A percentile compares a stretch with the other conserved stretches of the same genome.
These are phyloP conservation scores for Odontesthes bonariensis DNA, from an alignment of 2,113 vertebrate species.

Conservation along the genomic window DNA sequence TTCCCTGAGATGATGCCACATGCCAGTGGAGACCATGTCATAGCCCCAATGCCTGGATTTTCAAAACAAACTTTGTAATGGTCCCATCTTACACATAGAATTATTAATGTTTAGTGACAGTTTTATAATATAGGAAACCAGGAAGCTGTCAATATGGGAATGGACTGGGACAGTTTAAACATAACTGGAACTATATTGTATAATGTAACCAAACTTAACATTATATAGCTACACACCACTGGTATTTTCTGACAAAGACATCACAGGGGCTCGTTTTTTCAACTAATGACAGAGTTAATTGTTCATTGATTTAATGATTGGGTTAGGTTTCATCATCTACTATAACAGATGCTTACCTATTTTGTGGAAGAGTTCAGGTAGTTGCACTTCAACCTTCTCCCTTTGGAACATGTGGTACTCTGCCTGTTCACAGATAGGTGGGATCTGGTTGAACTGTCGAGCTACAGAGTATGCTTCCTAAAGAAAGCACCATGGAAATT, in stretches of 20 bases:
- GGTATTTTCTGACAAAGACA: no score
- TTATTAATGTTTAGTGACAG: no score
- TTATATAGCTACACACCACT: no score
- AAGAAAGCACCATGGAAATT: not conserved
- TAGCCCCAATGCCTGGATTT: slow-evolving; percentile 88
- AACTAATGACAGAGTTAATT: no score
- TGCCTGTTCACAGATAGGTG: slow-evolving; percentile 91
- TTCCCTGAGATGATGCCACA: slow-evolving; percentile 93
- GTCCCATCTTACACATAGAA: not conserved
- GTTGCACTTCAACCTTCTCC: slow-evolving; percentile 94
- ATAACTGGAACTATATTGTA: no score
- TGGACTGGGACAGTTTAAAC: no score
- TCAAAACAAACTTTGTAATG: slow-evolving; percentile 1
- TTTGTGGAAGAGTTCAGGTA: slow-evolving; percentile 93
- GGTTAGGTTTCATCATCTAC: no score
- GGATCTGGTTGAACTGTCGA: slow-evolving; percentile 92
- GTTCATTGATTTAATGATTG: no score
- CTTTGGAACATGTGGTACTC: slow-evolving; percentile 97
- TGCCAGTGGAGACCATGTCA: slow-evolving; percentile 95
- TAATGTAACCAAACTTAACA: no score
- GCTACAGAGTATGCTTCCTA: slow-evolving; percentile 93
- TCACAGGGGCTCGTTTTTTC: no score
- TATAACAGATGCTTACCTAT: slow-evolving; percentile 80
- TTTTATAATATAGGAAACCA: no score
- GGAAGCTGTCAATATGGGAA: no score